These are phyloP conservation scores for Hypomesus transpacificus DNA, from an alignment of 2,113 vertebrate genomes.

Conservation along the genomic window DNA sequence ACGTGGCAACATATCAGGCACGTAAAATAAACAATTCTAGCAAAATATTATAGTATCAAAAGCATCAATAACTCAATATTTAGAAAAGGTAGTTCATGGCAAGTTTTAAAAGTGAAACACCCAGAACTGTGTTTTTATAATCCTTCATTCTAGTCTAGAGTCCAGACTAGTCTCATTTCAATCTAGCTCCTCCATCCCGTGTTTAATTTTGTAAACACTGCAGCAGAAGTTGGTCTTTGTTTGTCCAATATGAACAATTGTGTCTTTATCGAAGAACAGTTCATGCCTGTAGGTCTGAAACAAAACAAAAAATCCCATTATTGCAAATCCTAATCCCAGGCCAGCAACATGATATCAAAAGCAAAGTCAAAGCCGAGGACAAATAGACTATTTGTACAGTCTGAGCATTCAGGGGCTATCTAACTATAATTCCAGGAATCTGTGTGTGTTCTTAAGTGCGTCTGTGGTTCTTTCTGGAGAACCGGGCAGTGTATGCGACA, in stretches of 20 bases:
- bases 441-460: too few relatives aligned
- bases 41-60: constrained; percentile 11
- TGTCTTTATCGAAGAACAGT: constrained; percentile 90
- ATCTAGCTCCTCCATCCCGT: constrained; percentile 39
- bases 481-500: too few relatives aligned
- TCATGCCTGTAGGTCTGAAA: constrained; percentile 91
- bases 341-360: too few relatives aligned
- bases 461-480: too few relatives aligned
- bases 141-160: neutral
- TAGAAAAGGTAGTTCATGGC: too few relatives aligned
- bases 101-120: too few relatives aligned
- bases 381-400: too few relatives aligned
- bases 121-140: neutral
- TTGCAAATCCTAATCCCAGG: too few relatives aligned
- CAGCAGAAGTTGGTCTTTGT: constrained; percentile 84
- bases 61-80: neutral
- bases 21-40: neutral
- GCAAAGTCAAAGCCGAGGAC: too few relatives aligned
- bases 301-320: constrained; percentile 36
- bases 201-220: constrained; percentile 91
- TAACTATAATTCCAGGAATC: too few relatives aligned
- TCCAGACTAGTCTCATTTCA: neutral
- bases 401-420: too few relatives aligned
- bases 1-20: too few relatives aligned
- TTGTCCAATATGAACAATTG: constrained; percentile 89